Evolutionary conservation across 2,113 vertebrate species (phyloP).

Genomic region (Pollachius pollachius): DNA sequence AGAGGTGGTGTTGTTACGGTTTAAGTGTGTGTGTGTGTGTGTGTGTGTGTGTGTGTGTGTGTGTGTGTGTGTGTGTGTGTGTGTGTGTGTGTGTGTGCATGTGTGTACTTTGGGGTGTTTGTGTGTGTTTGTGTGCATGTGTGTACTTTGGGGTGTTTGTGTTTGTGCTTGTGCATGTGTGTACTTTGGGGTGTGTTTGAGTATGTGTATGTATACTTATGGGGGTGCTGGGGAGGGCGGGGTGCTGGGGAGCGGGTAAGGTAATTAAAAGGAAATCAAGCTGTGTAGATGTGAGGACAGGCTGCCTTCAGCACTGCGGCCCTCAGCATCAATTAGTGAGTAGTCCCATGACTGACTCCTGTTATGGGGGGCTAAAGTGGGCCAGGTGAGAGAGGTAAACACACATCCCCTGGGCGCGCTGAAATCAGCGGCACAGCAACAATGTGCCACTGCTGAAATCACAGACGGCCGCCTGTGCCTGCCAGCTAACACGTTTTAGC

Average conservation of each 20-base stretch:
- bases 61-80: too few species aligned
- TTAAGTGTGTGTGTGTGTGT: not conserved
- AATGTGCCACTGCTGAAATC: conserved; percentile 58
- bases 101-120: too few species aligned
- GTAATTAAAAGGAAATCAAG: conserved; percentile 58
- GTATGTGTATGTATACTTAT: not conserved
- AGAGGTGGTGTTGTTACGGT: conserved; percentile 30
- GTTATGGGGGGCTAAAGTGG: conserved; percentile 51
- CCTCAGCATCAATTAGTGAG: conserved; percentile 73
- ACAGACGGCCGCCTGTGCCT: conserved; percentile 65
- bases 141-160: not conserved
- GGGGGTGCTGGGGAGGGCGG: conserved; percentile 11
- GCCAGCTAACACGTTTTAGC: conserved; percentile 55
- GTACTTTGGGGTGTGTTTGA: conserved; percentile 1
- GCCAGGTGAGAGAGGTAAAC: conserved; percentile 62
- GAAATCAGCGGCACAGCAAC: conserved; percentile 56
- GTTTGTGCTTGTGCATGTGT: not conserved
- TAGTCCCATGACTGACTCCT: conserved; percentile 62
- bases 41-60: too few species aligned
- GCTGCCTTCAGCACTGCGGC: conserved; percentile 60
- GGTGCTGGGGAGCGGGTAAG: not conserved
- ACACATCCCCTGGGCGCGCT: conserved; percentile 53
- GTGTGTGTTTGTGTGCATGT: not conserved
- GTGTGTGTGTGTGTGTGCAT: too few species aligned
- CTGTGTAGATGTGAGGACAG: conserved; percentile 58